Evolutionary conservation across 2,888 invertebrate genomes (phyloP).

Genomic region (Idaea aversata): DNA sequence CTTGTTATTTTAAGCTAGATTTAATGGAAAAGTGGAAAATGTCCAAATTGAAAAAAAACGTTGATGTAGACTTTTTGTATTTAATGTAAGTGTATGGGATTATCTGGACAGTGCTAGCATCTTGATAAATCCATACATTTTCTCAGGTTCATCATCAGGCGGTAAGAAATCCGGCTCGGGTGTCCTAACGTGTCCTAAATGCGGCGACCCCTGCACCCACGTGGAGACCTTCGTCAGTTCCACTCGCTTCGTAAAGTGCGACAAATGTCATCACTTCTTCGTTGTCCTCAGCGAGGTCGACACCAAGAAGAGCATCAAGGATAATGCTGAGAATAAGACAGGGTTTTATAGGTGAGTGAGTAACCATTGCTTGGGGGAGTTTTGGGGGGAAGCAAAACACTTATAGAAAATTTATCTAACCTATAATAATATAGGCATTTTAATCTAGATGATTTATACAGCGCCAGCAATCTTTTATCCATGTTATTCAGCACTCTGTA

Average conservation of each 20-base stretch:
- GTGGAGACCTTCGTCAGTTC: slow-evolving; percentile 98
- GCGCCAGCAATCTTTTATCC: too few species aligned
- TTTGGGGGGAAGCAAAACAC: too few species aligned
- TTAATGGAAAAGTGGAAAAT: too few species aligned
- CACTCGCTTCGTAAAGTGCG: slow-evolving; percentile 97
- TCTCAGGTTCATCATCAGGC: slow-evolving; percentile 57
- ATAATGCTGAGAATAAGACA: slow-evolving; percentile 85
- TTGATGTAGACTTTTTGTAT: too few species aligned
- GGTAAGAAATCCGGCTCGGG: slow-evolving; percentile 84
- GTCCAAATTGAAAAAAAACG: too few species aligned
- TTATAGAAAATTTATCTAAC: too few species aligned
- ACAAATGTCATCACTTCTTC: slow-evolving; percentile 98
- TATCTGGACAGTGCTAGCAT: too few species aligned
- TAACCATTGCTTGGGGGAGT: not conserved
- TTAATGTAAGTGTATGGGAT: too few species aligned
- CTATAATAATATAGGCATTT: slow-evolving; percentile 1
- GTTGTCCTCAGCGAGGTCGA: slow-evolving; percentile 96
- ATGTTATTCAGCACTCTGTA: too few species aligned
- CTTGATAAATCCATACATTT: not conserved
- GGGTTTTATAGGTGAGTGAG: slow-evolving; percentile 80
- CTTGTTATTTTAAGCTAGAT: too few species aligned
- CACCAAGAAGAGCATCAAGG: slow-evolving; percentile 91
- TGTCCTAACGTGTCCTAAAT: slow-evolving; percentile 95
- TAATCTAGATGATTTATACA: not conserved
- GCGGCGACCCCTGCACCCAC: slow-evolving; percentile 98